Conservation (phyloP, 2,797 vertebrate genomes). For the Australoheros facetus region DNA sequence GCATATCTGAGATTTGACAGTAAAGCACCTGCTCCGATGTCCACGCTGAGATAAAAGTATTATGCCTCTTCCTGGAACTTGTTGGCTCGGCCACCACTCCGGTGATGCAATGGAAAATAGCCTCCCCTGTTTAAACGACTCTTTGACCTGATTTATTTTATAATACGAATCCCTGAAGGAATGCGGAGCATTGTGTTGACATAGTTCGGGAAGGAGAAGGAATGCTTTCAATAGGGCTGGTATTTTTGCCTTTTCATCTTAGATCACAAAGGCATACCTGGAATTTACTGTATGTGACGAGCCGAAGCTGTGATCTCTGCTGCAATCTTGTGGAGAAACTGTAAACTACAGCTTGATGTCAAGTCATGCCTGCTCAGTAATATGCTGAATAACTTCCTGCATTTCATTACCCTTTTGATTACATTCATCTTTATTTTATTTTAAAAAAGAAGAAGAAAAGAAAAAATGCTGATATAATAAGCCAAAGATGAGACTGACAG, state of each 20-base stretch:
- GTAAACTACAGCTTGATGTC: constrained; percentile 16
- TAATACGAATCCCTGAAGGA: constrained; percentile 31
- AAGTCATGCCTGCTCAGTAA: too few species aligned
- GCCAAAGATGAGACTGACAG: not conserved
- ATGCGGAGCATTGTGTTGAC: constrained; percentile 30
- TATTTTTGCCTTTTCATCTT: constrained; percentile 37
- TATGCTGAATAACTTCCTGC: not conserved
- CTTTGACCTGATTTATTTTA: constrained; percentile 43
- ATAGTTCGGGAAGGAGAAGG: constrained; percentile 1
- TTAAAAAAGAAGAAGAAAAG: not conserved
- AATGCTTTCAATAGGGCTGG: constrained; percentile 26
- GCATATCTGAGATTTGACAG: constrained; percentile 31
- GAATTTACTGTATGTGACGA: not conserved
- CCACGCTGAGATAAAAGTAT: constrained; percentile 8
- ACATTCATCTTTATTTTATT: not conserved
- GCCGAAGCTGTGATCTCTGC: constrained; percentile 33
- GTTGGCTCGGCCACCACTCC: constrained; percentile 25
- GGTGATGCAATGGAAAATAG: constrained; percentile 67
- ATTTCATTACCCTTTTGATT: not conserved
- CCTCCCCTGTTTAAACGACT: constrained; percentile 37
- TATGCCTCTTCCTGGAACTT: constrained; percentile 56
- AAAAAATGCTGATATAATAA: not conserved
- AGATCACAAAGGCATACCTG: constrained; percentile 40
- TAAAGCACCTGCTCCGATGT: constrained; percentile 46
- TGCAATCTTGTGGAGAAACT: constrained; percentile 30